phyloP scores from a whole-genome alignment of 2,113 vertebrate species.

The Excalfactoria chinensis region DNA sequence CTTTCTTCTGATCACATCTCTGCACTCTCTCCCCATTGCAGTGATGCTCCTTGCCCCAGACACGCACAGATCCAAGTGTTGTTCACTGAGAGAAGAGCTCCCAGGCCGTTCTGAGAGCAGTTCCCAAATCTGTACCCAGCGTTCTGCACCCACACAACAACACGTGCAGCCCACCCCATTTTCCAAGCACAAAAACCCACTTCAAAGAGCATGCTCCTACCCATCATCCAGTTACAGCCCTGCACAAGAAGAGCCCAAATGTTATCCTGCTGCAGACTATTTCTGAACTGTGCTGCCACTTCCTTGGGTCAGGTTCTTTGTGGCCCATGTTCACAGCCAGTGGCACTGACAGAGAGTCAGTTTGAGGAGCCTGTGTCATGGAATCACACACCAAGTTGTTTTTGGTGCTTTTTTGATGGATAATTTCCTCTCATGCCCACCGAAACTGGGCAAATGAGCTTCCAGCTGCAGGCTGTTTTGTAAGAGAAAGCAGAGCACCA shows the following conservation, averaged over 20 bases:
- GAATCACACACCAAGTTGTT: neutral
- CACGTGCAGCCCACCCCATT: neutral
- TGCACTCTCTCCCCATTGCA: neutral
- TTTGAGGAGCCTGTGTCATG: neutral
- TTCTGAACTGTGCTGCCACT: neutral
- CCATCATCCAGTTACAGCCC: neutral
- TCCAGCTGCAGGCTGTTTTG: neutral
- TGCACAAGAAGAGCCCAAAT: neutral
- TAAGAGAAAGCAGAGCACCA: neutral
- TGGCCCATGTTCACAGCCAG: neutral
- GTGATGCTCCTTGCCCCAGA: neutral
- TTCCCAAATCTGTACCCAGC: neutral
- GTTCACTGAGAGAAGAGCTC: accelerated
- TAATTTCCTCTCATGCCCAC: neutral
- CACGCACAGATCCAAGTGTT: neutral
- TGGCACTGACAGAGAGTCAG: neutral
- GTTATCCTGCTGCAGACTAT: neutral
- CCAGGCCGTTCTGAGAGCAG: neutral
- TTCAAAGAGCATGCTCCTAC: neutral
- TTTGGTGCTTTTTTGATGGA: neutral
- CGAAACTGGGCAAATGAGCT: neutral
- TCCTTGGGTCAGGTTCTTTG: neutral
- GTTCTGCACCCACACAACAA: neutral
- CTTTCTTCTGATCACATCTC: neutral
- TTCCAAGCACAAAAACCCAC: neutral